Percentiles rank a stretch among this genome's conserved stretches.
Conservation (phyloP, 2,113 vertebrate genomes). For the Bubo bubo region DNA sequence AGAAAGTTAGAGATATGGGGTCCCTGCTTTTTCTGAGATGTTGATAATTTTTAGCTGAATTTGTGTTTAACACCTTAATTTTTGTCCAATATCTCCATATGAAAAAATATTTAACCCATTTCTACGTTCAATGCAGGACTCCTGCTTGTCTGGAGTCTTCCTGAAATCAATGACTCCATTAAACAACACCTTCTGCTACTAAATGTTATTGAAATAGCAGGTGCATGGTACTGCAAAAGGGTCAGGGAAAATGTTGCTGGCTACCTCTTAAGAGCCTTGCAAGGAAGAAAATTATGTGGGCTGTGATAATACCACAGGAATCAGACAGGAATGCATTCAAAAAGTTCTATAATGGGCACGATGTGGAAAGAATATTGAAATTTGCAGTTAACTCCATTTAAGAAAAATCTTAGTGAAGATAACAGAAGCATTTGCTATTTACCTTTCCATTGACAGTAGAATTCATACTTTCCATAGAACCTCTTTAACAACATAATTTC, state of each 20-base stretch:
- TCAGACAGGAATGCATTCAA: background rate
- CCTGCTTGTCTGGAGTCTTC: background rate
- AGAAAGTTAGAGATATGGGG: background rate
- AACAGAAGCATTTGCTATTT: background rate
- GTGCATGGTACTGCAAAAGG: background rate
- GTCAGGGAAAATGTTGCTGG: background rate
- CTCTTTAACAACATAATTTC: background rate
- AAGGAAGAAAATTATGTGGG: background rate
- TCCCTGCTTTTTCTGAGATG: background rate
- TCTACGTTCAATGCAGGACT: background rate
- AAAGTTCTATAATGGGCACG: background rate
- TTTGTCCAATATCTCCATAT: background rate
- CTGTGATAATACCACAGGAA: background rate
- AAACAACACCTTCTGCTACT: background rate
- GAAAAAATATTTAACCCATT: background rate
- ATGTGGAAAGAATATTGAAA: background rate
- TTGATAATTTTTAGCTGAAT: background rate
- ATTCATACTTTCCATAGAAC: background rate
- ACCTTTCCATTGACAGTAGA: background rate
- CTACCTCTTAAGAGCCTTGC: background rate
- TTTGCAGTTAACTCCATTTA: background rate
- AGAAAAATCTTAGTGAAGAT: background rate
- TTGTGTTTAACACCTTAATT: background rate
- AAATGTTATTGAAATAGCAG: background rate
- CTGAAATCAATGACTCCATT: background rate